Percentiles rank a stretch among this genome's conserved stretches.
Conservation (phyloP, 2,888 invertebrate species). For the Dexiosoma caninum region DNA sequence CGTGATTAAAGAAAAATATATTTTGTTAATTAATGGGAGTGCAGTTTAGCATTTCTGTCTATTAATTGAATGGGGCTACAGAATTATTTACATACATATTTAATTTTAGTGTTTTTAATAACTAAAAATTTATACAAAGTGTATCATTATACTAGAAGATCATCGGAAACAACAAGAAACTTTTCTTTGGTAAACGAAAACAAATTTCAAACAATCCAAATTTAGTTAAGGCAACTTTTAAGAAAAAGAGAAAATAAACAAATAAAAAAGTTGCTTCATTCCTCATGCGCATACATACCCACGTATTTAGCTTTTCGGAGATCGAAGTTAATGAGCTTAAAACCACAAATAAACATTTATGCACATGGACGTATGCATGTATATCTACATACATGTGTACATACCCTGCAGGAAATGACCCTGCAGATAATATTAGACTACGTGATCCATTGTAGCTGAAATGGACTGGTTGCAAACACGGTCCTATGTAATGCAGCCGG, state of each 20-base stretch:
- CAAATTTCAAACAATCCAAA: not conserved
- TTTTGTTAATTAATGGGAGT: conserved; percentile 8
- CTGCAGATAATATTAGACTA: too few relatives aligned
- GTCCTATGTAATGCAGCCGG: too few relatives aligned
- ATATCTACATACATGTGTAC: too few relatives aligned
- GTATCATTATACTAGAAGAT: conserved; percentile 65
- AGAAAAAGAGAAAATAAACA: not conserved
- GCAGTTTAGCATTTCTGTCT: not conserved
- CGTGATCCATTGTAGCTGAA: too few relatives aligned
- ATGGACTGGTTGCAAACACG: too few relatives aligned
- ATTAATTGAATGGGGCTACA: conserved; percentile 3
- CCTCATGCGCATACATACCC: conserved; percentile 7
- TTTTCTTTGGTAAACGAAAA: not conserved
- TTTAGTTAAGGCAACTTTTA: not conserved
- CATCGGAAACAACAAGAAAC: conserved; percentile 47
- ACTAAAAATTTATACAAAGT: conserved; percentile 61
- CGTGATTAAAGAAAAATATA: not conserved
- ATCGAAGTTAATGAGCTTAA: too few relatives aligned
- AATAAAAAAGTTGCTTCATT: conserved; percentile 1
- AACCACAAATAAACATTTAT: too few relatives aligned
- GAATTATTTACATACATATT: not conserved
- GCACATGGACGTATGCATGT: too few relatives aligned
- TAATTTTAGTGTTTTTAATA: not conserved
- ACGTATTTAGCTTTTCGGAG: too few relatives aligned
- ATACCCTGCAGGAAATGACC: too few relatives aligned